Conservation (phyloP, 2,113 vertebrate species). For the Salvelinus sp. region DNA sequence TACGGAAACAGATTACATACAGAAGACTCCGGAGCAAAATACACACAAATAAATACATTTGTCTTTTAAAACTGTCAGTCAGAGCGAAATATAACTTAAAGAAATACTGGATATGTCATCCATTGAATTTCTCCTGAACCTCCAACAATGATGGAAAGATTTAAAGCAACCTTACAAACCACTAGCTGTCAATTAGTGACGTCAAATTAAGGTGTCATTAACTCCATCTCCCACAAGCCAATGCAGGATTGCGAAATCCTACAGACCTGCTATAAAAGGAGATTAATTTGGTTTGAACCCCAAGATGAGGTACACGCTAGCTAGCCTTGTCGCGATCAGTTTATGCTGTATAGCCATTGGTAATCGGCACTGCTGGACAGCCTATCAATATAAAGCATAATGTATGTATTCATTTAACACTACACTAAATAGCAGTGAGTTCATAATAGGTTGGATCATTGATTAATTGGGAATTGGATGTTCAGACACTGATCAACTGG, state of each 20-base stretch:
- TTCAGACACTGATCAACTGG: constrained; percentile 88
- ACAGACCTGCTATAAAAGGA: constrained; percentile 64
- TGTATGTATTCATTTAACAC: constrained; percentile 32
- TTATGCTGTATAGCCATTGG: neutral
- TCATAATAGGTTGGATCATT: constrained; percentile 19
- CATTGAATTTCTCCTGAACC: constrained; percentile 14
- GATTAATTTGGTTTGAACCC: constrained; percentile 42
- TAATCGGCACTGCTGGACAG: neutral
- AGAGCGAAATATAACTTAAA: constrained; percentile 46
- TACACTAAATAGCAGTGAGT: constrained; percentile 34
- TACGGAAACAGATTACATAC: constrained; percentile 48
- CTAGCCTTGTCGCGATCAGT: too few relatives aligned
- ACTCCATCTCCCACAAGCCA: constrained; percentile 45
- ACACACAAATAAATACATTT: constrained; percentile 79
- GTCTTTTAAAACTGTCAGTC: constrained; percentile 60
- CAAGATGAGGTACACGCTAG: neutral
- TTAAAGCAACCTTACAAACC: constrained; percentile 39
- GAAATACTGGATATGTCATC: constrained; percentile 56
- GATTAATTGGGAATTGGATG: neutral
- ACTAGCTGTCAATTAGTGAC: constrained; percentile 23
- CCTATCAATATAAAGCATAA: constrained; percentile 30
- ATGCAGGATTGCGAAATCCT: constrained; percentile 31
- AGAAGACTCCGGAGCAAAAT: constrained; percentile 63
- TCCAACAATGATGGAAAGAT: constrained; percentile 21
- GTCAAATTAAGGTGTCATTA: constrained; percentile 18